phyloP scores from a whole-genome alignment of 2,888 invertebrate genomes.

The Caprella mutica region DNA sequence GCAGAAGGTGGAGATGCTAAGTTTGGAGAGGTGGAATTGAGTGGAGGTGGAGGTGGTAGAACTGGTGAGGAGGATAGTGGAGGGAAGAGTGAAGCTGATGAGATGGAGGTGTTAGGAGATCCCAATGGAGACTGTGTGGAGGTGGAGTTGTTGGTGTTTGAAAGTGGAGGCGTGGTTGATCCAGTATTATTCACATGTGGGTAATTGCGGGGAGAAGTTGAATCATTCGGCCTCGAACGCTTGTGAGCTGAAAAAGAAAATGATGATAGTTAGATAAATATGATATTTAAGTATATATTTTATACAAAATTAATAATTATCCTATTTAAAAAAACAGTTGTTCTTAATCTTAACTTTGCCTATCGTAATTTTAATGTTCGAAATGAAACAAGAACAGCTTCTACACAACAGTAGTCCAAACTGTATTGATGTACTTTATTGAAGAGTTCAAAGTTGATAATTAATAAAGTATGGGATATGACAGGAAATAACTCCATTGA shows the following conservation, averaged over 20 bases:
- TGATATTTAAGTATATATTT: too few relatives aligned
- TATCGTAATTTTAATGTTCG: too few relatives aligned
- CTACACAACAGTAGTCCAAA: too few relatives aligned
- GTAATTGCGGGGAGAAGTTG: conserved; percentile 36
- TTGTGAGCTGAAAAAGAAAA: conserved; percentile 1
- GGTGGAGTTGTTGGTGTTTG: too few relatives aligned
- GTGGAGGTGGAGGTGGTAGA: conserved; percentile 4
- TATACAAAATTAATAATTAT: background rate
- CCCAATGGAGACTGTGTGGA: conserved; percentile 19
- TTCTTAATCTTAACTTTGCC: background rate
- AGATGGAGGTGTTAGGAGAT: conserved; percentile 32
- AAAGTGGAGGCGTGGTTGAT: too few relatives aligned
- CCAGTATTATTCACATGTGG: too few relatives aligned
- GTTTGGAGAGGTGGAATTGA: conserved; percentile 8
- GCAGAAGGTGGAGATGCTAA: conserved; percentile 20
- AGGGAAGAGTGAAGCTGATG: background rate
- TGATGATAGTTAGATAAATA: background rate
- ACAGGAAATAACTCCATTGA: too few relatives aligned
- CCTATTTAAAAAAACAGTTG: background rate
- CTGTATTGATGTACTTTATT: too few relatives aligned
- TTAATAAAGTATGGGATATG: too few relatives aligned
- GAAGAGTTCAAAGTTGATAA: too few relatives aligned
- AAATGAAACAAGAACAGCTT: too few relatives aligned
- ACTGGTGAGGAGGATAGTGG: conserved; percentile 1
- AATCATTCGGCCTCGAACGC: conserved; percentile 5